Evolutionary conservation across 2,113 vertebrate species (phyloP), one percentile per base, ranked within the genome.

Genomic region (Corynorhinus townsendii): DNA sequence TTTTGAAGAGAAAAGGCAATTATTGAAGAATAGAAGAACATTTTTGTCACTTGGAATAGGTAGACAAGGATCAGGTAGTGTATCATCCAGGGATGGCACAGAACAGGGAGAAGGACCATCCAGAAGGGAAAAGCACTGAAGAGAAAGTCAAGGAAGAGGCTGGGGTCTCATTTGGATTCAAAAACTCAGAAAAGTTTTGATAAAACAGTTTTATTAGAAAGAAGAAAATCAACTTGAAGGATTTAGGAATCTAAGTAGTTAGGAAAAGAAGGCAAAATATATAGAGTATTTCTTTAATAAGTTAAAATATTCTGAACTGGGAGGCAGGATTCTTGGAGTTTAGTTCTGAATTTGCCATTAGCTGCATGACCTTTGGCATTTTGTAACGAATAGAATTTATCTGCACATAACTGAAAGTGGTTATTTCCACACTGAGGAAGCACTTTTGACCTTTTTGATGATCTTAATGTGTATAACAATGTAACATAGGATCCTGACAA

Each of bases 361-460:
- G 54, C 26, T 56, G 28, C 4, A 17, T 89, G 86, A 92, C 81
- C 66, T 95, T 92, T 69, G 89, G 49, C 30, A 28, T 10, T 64
- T 52, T 95, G 40, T 87, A 77, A 35, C 22, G 88, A 49, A 71
- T 35, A 81, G 10, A 92, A 80, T 90, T 88, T 86, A 76, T 93
- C 69, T 91, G 49, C 45, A 62, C 5, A 4, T 91, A 87, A 85
- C 64, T 71, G 56, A 76, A 84, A 69, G 33, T 38, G 75, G 38
- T 71, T 56, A 28, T 52, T 93, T 96, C 89, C 75, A 91, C 64
- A 71, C 69, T 91, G 89, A 47, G 28, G 11, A 89, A 49, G 47
- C 79, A 85, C 45, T 82, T 85, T 89, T 95, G 92, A 91, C 84
- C 30, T 93, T 94, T 81, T 47, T 35, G 40, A 43, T 84, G 43